These are phyloP conservation scores for Heliconius aoede DNA, from an alignment of 2,888 invertebrate genomes.

Conservation along the genomic window DNA sequence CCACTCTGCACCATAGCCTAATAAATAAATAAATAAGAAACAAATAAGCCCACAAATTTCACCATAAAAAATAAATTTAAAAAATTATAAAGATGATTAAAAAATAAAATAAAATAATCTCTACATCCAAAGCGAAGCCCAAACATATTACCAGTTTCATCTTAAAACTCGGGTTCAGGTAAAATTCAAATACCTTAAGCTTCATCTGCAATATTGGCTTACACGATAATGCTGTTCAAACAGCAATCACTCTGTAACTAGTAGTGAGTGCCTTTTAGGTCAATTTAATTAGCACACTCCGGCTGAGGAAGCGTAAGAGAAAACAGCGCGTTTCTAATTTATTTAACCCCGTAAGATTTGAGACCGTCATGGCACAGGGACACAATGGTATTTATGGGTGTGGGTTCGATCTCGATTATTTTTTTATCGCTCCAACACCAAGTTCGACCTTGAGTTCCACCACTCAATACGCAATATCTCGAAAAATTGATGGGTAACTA, in stretches of 20 bases:
- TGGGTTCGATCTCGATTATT: too few species aligned
- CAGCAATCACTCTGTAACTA: conserved; percentile 31
- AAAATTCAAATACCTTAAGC: not conserved
- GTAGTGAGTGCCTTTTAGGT: conserved; percentile 33
- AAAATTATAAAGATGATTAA: not conserved
- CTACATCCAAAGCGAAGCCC: not conserved
- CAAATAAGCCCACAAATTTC: too few species aligned
- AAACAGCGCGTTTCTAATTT: conserved; percentile 28
- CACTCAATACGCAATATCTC: too few species aligned
- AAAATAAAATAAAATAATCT: not conserved
- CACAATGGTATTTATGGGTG: too few species aligned
- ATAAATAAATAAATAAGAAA: too few species aligned
- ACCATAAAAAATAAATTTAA: too few species aligned
- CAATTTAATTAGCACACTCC: conserved; percentile 35
- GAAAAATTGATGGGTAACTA: too few species aligned
- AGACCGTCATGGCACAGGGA: too few species aligned
- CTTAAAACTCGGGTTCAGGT: not conserved
- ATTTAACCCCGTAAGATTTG: conserved; percentile 30
- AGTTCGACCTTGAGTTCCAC: too few species aligned
- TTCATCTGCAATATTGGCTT: conserved; percentile 27
- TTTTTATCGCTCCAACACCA: too few species aligned
- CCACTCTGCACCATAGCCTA: not conserved
- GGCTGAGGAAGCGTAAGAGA: conserved; percentile 18
- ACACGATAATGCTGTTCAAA: conserved; percentile 24
- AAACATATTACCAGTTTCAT: conserved; percentile 7